Evolutionary conservation across 2,888 invertebrate species (phyloP).

Genomic region (Spodoptera picta): DNA sequence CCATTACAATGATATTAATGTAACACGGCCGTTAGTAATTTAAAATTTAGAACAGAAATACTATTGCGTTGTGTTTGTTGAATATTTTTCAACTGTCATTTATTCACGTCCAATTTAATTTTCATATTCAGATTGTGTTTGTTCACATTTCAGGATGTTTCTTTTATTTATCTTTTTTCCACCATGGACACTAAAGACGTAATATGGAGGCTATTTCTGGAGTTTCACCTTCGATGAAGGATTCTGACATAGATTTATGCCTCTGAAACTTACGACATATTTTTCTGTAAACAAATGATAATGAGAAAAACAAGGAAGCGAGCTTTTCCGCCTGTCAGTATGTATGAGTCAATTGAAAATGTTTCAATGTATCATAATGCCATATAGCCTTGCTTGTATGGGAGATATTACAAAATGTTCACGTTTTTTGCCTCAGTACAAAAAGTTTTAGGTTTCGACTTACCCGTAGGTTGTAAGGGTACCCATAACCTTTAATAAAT

Average conservation of each 20-base stretch:
- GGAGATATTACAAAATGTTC: too few relatives aligned
- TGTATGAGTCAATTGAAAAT: too few relatives aligned
- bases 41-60: conserved; percentile 80
- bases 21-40: conserved; percentile 78
- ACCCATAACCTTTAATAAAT: too few relatives aligned
- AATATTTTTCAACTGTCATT: conserved; percentile 74
- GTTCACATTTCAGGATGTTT: conserved; percentile 57
- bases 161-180: conserved; percentile 38
- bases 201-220: conserved; percentile 25
- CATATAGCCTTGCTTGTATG: too few relatives aligned
- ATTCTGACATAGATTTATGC: conserved; percentile 9
- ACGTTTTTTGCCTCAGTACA: too few relatives aligned
- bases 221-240: conserved; percentile 24
- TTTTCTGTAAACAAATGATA: conserved; percentile 16
- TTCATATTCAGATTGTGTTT: conserved; percentile 77
- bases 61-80: conserved; percentile 72
- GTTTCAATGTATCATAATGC: too few relatives aligned
- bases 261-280: conserved; percentile 2
- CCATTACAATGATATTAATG: conserved; percentile 73
- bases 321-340: conserved; percentile 2
- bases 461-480: too few relatives aligned
- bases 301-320: conserved; percentile 14
- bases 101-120: conserved; percentile 72
- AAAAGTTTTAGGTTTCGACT: too few relatives aligned
- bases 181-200: conserved; percentile 53